Percentiles rank a stretch among this genome's conserved stretches.
Evolutionary conservation across 2,888 invertebrate species (phyloP).

Genomic region (Melinaea menophilus): DNA sequence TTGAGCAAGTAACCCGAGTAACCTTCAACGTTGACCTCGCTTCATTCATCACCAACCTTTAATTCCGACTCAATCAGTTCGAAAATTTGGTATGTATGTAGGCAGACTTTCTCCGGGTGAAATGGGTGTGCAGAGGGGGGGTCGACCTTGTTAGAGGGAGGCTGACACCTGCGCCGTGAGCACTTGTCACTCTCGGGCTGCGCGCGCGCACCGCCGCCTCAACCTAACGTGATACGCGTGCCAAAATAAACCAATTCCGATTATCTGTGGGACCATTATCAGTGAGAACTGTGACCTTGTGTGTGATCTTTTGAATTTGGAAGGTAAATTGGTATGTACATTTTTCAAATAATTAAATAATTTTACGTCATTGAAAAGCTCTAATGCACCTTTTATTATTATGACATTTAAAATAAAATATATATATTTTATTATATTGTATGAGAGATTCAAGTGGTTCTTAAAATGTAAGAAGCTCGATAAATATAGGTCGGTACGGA

Average conservation of each 20-base stretch:
- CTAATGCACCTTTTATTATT: neutral
- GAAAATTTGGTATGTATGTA: conserved; percentile 77
- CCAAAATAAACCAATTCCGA: conserved; percentile 32
- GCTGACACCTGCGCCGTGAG: conserved; percentile 69
- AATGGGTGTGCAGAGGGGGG: conserved; percentile 60
- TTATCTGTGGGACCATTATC: conserved; percentile 44
- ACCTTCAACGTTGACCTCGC: conserved; percentile 40
- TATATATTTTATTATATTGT: no score
- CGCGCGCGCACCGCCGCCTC: conserved; percentile 69
- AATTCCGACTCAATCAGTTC: conserved; percentile 67
- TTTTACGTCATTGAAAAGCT: neutral
- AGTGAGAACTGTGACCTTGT: conserved; percentile 66
- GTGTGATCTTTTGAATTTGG: conserved; percentile 43
- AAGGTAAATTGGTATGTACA: conserved; percentile 51
- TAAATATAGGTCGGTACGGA: neutral
- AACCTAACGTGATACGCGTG: conserved; percentile 51
- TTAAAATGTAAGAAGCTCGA: neutral
- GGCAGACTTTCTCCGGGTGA: conserved; percentile 76
- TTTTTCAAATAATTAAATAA: conserved; percentile 7
- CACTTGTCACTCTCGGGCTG: conserved; percentile 68
- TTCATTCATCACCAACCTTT: conserved; percentile 44
- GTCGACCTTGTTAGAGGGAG: conserved; percentile 76
- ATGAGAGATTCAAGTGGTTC: neutral
- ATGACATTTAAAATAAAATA: neutral
- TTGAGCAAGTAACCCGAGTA: conserved; percentile 30